Conservation (phyloP, 2,797 vertebrate genomes). For the Sus cebifrons region DNA sequence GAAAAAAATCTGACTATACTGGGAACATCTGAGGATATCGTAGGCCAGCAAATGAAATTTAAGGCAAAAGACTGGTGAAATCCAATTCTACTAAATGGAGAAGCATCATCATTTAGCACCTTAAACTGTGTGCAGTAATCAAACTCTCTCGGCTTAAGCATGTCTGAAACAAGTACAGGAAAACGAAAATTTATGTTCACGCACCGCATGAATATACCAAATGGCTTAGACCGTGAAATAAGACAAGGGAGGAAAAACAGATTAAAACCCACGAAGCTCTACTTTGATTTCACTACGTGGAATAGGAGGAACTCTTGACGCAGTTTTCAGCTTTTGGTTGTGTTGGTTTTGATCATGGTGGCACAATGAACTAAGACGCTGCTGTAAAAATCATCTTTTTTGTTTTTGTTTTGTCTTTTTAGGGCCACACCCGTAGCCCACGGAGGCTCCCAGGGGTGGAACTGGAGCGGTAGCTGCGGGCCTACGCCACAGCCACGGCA, state of each 20-base stretch:
- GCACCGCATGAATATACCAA: conserved; percentile 72
- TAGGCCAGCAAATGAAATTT: conserved; percentile 24
- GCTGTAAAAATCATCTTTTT: not conserved
- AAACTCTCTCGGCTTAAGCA: conserved; percentile 74
- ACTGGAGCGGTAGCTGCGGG: no score
- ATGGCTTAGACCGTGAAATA: conserved; percentile 72
- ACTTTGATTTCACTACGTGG: conserved; percentile 22
- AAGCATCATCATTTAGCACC: conserved; percentile 61
- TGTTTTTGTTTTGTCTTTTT: no score
- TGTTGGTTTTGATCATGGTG: not conserved
- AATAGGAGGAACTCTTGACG: not conserved
- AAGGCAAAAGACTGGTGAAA: conserved; percentile 54
- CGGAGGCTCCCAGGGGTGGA: no score
- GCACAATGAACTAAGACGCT: not conserved
- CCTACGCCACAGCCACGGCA: no score
- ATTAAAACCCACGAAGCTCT: conserved; percentile 67
- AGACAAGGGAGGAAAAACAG: conserved; percentile 26
- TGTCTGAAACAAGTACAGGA: conserved; percentile 75
- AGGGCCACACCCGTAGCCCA: no score
- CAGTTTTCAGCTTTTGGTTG: not conserved
- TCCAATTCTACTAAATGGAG: not conserved
- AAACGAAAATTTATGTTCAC: conserved; percentile 73
- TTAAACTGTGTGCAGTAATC: conserved; percentile 58
- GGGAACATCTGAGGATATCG: not conserved
- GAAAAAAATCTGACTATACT: not conserved